Conservation (phyloP, 2,888 invertebrate genomes). For the Leucophenga maculata region DNA sequence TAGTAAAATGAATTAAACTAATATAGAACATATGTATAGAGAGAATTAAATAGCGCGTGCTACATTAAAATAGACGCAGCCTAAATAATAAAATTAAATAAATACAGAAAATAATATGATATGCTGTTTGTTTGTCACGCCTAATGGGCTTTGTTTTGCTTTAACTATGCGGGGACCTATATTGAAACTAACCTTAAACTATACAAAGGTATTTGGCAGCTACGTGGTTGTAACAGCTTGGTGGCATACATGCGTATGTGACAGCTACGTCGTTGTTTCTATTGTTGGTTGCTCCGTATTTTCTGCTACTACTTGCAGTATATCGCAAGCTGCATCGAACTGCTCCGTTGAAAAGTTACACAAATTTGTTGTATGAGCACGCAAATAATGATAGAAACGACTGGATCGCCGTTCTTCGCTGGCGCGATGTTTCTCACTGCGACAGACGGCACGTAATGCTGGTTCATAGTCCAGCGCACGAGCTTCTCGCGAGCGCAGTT, state of each 20-base stretch:
- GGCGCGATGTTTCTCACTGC: slow-evolving; percentile 78
- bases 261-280: background rate
- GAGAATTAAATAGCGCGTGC: no score
- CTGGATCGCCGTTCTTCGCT: slow-evolving; percentile 78
- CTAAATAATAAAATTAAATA: no score
- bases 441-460: slow-evolving; percentile 78
- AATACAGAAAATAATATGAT: no score
- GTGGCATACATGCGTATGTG: no score
- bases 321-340: slow-evolving; percentile 73
- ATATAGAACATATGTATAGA: no score
- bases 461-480: slow-evolving; percentile 81
- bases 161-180: background rate
- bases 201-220: no score
- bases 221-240: background rate
- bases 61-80: no score
- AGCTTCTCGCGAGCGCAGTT: slow-evolving; percentile 74
- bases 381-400: slow-evolving; percentile 86
- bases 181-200: background rate
- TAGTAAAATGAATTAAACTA: background rate
- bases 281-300: background rate
- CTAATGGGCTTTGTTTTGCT: background rate
- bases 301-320: slow-evolving; percentile 34
- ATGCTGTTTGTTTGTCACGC: no score
- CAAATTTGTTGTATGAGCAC: slow-evolving; percentile 73
- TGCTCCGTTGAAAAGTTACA: slow-evolving; percentile 73